Evolutionary conservation across 2,113 vertebrate species (phyloP).

Genomic region (Bucco capensis): DNA sequence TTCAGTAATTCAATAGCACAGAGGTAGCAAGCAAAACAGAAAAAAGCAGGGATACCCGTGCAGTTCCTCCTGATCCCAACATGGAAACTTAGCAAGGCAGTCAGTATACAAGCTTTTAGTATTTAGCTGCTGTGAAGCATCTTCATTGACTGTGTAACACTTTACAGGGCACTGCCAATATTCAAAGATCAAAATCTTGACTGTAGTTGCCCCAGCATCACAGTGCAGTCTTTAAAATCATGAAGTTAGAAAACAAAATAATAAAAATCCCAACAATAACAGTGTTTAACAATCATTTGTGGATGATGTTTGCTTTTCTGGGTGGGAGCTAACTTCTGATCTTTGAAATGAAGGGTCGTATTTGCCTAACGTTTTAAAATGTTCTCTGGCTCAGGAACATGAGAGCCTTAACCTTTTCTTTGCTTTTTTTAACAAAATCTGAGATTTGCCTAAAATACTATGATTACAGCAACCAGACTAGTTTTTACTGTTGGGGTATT

Average conservation of each 20-base stretch:
- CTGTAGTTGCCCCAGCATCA: background rate
- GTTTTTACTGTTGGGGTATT: background rate
- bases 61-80: background rate
- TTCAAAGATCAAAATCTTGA: background rate
- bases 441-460: background rate
- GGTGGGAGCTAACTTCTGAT: background rate
- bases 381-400: slow-evolving; percentile 3
- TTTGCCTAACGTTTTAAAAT: slow-evolving; percentile 23
- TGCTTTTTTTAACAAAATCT: background rate
- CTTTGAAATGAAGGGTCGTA: slow-evolving; percentile 5
- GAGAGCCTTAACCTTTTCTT: slow-evolving; percentile 1
- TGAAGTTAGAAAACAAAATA: background rate
- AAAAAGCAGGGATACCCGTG: background rate
- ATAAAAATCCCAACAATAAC: background rate
- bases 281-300: background rate
- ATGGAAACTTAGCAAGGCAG: background rate
- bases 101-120: background rate
- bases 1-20: background rate
- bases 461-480: background rate
- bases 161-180: background rate
- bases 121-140: background rate
- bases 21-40: background rate
- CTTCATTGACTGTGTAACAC: background rate
- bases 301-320: background rate
- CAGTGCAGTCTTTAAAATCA: background rate